Percentiles rank a stretch among this genome's conserved stretches.
phyloP scores from a whole-genome alignment of 1,140 invertebrate species.

The Cydia fagiglandana region DNA sequence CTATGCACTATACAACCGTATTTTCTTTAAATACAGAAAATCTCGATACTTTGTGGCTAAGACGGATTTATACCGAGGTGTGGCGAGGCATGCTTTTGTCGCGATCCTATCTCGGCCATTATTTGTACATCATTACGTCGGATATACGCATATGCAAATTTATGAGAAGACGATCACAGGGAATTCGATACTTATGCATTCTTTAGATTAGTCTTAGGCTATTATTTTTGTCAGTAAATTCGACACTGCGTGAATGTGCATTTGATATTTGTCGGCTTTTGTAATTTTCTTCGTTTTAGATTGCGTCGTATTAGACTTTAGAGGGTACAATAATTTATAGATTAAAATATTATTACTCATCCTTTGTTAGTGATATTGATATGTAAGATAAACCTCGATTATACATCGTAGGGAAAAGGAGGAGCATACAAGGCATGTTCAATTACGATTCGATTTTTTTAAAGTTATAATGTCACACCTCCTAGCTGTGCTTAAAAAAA shows the following conservation, averaged over 20 bases:
- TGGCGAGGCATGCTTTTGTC: constrained; percentile 36
- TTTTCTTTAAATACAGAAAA: constrained; percentile 36
- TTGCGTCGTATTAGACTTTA: too few species aligned
- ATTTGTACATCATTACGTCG: constrained; percentile 42
- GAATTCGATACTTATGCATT: constrained; percentile 11
- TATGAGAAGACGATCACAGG: constrained; percentile 14
- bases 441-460: too few species aligned
- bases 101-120: constrained; percentile 39
- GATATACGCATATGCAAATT: constrained; percentile 36
- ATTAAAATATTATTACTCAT: too few species aligned
- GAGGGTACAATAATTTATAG: too few species aligned
- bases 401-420: too few species aligned
- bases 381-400: too few species aligned
- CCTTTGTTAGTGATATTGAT: too few species aligned
- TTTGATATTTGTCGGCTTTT: too few species aligned
- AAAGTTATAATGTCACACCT: too few species aligned
- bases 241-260: not conserved
- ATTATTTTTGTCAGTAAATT: not conserved
- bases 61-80: constrained; percentile 36
- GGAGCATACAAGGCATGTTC: too few species aligned
- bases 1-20: not conserved
- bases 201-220: not conserved
- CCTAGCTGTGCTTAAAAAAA: too few species aligned
- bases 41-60: constrained; percentile 34
- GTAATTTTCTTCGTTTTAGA: too few species aligned